These are phyloP conservation scores for Monopis laevigella DNA, from an alignment of 2,888 invertebrate species.

Conservation along the genomic window DNA sequence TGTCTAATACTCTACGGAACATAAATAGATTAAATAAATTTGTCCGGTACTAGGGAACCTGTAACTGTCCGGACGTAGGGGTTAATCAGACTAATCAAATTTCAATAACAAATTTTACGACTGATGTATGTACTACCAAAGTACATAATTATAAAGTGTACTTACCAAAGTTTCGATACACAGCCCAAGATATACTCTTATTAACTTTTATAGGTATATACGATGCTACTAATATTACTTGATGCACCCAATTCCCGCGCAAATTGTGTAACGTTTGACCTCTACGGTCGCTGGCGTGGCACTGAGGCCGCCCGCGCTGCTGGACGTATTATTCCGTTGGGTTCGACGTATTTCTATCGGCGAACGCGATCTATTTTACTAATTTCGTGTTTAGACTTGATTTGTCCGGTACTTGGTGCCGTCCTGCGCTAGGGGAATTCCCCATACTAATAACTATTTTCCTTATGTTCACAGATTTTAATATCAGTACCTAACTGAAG, in stretches of 20 bases:
- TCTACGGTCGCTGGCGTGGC: neutral
- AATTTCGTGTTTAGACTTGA: neutral
- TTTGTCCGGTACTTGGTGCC: neutral
- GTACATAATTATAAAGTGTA: too few relatives aligned
- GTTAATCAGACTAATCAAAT: neutral
- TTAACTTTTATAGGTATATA: too few relatives aligned
- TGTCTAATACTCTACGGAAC: too few relatives aligned
- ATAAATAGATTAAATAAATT: conserved; percentile 2
- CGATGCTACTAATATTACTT: neutral
- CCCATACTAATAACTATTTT: too few relatives aligned
- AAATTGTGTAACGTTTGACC: neutral
- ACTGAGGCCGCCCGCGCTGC: neutral
- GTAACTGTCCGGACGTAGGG: conserved; percentile 1
- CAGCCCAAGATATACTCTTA: too few relatives aligned
- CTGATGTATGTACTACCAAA: too few relatives aligned
- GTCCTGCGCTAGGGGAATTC: neutral
- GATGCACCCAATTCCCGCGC: neutral
- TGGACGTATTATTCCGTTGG: neutral
- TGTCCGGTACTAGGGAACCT: conserved; percentile 5
- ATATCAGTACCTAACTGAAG: too few relatives aligned
- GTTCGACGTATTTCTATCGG: neutral
- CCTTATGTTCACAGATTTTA: too few relatives aligned
- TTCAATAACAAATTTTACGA: too few relatives aligned
- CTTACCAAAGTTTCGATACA: too few relatives aligned
- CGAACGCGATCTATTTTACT: neutral